Evolutionary conservation across 2,113 vertebrate genomes (phyloP), one percentile per base, ranked within the genome.

Genomic region (Rhinoderma darwinii): DNA sequence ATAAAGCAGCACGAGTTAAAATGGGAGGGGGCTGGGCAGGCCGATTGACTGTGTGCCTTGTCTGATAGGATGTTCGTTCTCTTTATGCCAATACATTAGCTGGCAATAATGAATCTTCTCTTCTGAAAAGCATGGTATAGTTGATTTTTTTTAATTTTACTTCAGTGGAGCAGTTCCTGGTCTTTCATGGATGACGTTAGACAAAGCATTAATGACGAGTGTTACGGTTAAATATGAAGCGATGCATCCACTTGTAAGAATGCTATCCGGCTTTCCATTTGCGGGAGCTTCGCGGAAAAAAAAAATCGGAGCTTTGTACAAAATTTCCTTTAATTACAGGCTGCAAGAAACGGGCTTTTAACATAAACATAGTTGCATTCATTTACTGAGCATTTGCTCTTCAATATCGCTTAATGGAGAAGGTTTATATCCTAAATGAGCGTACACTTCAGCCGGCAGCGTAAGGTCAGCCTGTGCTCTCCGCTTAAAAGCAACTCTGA

Each of bases 51-150:
- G 94, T 95, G 95, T 94, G 95, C 96, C 93, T 95, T 93, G 96
- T 96, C 98, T 97, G 96, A 97, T 97, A 96, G 96, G 96, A 97
- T 96, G 96, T 96, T 97, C 96, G 96, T 97, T 96, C 96, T 96
- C 96, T 97, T 98, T 98, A 98, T 97, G 97, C 96, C 95, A 96
- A 97, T 98, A 97, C 97, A 98, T 99, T 98, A 98, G 96, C 91
- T 91, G 92, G 91, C 91, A 89, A 96, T 98, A 98, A 99, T 99
- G 96, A 99, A 98, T 96, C 96, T 95, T 96, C 94, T 98, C 96
- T 96, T 97, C 94, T 96, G 96, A 98, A 97, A 97, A 97, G 96
- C 96, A 96, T 97, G 96, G 96, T 96, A 97, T 96, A 96, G 96
- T 97, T 92, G 96, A 95, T 97, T 98, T 98, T n/a, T 79, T 95